Conservation (phyloP, 2,113 vertebrate genomes). For the Glaucomys volans region DNA sequence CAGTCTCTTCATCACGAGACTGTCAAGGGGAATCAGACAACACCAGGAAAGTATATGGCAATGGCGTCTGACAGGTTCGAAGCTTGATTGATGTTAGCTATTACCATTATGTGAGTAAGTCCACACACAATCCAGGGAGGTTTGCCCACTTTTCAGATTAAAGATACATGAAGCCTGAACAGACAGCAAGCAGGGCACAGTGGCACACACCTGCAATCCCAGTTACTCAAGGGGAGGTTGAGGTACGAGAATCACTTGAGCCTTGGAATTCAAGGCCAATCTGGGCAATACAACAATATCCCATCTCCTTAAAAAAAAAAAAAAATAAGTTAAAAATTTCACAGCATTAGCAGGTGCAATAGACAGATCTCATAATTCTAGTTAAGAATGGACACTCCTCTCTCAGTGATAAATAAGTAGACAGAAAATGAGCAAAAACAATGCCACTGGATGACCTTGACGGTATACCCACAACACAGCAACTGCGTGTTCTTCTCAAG, state of each 20-base stretch:
- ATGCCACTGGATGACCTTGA: not conserved
- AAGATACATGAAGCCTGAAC: not conserved
- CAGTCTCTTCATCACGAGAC: not conserved
- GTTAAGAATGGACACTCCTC: not conserved
- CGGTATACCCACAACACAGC: too few species aligned
- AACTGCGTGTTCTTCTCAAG: not conserved
- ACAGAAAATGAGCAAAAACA: not conserved
- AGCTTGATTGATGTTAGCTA: not conserved
- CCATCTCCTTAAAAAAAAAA: not conserved
- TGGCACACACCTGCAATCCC: too few species aligned
- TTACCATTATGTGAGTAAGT: not conserved
- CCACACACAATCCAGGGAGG: not conserved
- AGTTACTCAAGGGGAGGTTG: too few species aligned
- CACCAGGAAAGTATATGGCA: not conserved
- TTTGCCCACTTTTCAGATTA: not conserved
- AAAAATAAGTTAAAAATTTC: too few species aligned
- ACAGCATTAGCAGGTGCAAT: not conserved
- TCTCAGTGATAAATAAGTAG: not conserved
- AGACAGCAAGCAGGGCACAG: not conserved
- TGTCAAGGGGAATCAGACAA: too few species aligned
- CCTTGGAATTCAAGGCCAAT: too few species aligned
- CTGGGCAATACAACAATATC: too few species aligned
- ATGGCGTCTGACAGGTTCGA: not conserved
- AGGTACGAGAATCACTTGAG: too few species aligned
- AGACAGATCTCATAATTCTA: not conserved